Conservation (phyloP, 1,140 invertebrate species). For the Drosophila dunni region DNA sequence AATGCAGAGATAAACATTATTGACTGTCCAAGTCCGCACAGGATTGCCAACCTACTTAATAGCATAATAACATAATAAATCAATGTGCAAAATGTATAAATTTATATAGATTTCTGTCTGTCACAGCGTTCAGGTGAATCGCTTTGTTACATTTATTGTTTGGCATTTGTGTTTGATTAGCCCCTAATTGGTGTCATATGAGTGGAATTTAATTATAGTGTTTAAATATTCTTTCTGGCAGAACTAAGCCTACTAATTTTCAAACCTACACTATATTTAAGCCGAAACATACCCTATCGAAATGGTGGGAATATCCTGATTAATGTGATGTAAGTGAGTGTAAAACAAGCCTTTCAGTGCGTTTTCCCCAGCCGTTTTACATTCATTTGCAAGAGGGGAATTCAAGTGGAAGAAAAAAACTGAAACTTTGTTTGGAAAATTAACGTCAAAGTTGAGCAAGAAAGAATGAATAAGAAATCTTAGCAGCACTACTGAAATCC, state of each 20-base stretch:
- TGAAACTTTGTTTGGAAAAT: conserved; percentile 70
- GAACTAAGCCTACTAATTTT: not conserved
- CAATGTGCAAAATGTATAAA: conserved; percentile 11
- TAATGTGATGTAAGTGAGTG: conserved; percentile 40
- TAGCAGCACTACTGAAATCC: conserved; percentile 58
- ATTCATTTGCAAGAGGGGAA: conserved; percentile 22
- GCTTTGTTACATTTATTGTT: conserved; percentile 39
- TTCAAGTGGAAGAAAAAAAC: conserved; percentile 11
- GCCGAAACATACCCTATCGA: not conserved
- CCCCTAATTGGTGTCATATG: conserved; percentile 45
- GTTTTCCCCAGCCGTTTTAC: conserved; percentile 17
- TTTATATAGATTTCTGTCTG: not conserved
- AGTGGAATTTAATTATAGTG: conserved; percentile 20
- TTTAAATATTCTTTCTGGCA: conserved; percentile 8
- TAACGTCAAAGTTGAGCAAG: conserved; percentile 80
- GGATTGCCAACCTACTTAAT: conserved; percentile 59
- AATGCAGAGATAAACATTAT: conserved; percentile 62
- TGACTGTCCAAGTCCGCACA: conserved; percentile 60
- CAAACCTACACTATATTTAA: not conserved
- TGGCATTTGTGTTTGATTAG: conserved; percentile 52
- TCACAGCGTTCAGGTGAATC: conserved; percentile 26
- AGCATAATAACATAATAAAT: conserved; percentile 47
- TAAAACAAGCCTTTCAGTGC: conserved; percentile 48
- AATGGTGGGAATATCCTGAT: not conserved
- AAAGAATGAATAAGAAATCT: conserved; percentile 78